Evolutionary conservation across 2,888 invertebrate genomes (phyloP).

Genomic region (Platerodrilus igneus): DNA sequence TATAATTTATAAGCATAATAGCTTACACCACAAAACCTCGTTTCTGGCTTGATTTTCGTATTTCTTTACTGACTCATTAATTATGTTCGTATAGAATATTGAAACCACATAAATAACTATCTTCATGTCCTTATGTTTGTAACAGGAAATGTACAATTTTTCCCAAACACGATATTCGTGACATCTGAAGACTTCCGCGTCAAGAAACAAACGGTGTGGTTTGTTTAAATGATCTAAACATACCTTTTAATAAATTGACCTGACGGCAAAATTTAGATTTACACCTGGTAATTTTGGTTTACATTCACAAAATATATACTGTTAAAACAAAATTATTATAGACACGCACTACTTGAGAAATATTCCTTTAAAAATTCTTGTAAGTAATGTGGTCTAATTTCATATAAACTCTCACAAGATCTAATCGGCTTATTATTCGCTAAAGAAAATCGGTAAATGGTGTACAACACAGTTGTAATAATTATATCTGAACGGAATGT

Average conservation of each 20-base stretch:
- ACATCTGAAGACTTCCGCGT: slow-evolving; percentile 33
- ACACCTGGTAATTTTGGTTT: slow-evolving; percentile 26
- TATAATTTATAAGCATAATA: too few species aligned
- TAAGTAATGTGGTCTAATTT: slow-evolving; percentile 5
- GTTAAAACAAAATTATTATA: slow-evolving; percentile 14
- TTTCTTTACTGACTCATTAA: too few species aligned
- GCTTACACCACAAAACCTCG: too few species aligned
- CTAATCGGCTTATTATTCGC: slow-evolving; percentile 4
- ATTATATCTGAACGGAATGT: slow-evolving; percentile 5
- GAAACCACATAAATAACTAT: too few species aligned
- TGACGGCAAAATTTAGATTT: slow-evolving; percentile 22
- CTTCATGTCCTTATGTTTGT: too few species aligned
- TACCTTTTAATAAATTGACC: slow-evolving; percentile 28
- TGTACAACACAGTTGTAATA: slow-evolving; percentile 6
- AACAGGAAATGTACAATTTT: slow-evolving; percentile 33
- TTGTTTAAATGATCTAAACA: slow-evolving; percentile 27
- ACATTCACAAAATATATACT: slow-evolving; percentile 12
- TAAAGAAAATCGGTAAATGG: neutral
- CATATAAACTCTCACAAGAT: slow-evolving; percentile 6
- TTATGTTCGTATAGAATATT: too few species aligned
- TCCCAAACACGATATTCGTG: slow-evolving; percentile 34
- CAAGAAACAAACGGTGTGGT: slow-evolving; percentile 25
- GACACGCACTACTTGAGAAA: slow-evolving; percentile 15
- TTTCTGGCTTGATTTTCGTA: too few species aligned
- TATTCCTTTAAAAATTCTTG: slow-evolving; percentile 1